Evolutionary conservation across 2,113 vertebrate species (phyloP), one percentile per base, ranked within the genome.

Genomic region (Psittacus erithacus): DNA sequence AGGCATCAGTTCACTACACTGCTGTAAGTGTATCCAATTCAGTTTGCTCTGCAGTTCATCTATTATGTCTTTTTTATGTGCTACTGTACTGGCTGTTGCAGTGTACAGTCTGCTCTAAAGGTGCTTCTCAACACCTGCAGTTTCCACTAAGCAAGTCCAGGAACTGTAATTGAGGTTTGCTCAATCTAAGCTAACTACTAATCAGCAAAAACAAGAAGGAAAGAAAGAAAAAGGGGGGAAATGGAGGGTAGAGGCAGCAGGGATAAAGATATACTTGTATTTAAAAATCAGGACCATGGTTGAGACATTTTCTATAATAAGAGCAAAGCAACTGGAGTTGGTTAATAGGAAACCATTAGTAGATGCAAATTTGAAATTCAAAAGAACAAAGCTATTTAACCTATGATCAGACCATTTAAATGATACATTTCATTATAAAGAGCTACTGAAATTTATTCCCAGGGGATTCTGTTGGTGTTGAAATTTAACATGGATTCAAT

Each of bases 1-100:
- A 96, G 83, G 95, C 92, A 96, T 49, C 92, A 97, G 95, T 93
- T 96, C 96, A 95, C 96, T 96, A 96, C 82, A 59, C 81, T 85
- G 70, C 92, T 91, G 28, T 95, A 91, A 95, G 81, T 92, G 84
- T 80, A 95, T 63, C 91, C 95, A 95, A 96, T 94, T 96, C 95
- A 88, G 91, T 95, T 96, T 95, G 78, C 96, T 95, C 91, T 95
- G 91, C 46, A 92, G 95, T 96, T 95, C 88, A 95, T 93, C 84
- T 74, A 17, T 85, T 92, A 91, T 63, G 81, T 69, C 74, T 94
- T 77, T 73, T 96, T 95, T 93, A 86, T 85, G 70, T 3, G 4
- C 69, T 91, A 29, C 70, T 82, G 62, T 69, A 23, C 82, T 82
- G 64, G 69, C 83, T 88, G 86, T 39, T 94, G 77, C 90, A 33